Evolutionary conservation across 2,797 vertebrate genomes (phyloP), one percentile per base, ranked within the genome.

Genomic region (Siniperca scherzeri): DNA sequence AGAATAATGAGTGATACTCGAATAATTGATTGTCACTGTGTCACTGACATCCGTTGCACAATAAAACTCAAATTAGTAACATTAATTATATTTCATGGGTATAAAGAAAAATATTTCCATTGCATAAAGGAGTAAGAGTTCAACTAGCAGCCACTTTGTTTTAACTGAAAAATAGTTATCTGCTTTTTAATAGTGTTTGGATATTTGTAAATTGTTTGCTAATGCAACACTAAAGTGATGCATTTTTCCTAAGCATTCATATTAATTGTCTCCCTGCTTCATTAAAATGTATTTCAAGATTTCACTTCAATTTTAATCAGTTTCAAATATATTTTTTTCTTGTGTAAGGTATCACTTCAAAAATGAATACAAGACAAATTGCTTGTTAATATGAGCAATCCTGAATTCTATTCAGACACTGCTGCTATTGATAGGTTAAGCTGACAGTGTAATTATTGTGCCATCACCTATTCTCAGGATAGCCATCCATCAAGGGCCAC

Each of bases 371-470:
- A n/a, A 52, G 40, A 79, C 46, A 53, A 36, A 73, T 9, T 44
- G 40, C 46, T 56, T 33, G 9, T 59, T 65, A 59, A 71, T 60
- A 11, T 4, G 44, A 57, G 33, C 7, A 17, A 57, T 75, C 30
- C 61, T 82, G 30, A 25, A 33, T 27, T 70, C 17, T 65, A 22
- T 48, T 48, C 1, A 4, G 46, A 60, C 68, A n/a, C 0, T 4
- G 30, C 59, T 60, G 68, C 67, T 48, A 56, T 82, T 10, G 11
- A 70, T 67, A 69, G 81, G 78, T 81, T 74, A 78, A 40, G 61
- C 70, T 70, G 71, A 85, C 85, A 85, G 76, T 16, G 60, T 90
- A 83, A 90, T 93, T 92, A 90, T 80, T 88, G 82, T 84, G 48
- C 68, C 65, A 81, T 92, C 86, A 83, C 44, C 61, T 52, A 75